Evolutionary conservation across 2,797 vertebrate genomes (phyloP), one percentile per base, ranked within the genome.

Genomic region (Pseudomugil gertrudae): DNA sequence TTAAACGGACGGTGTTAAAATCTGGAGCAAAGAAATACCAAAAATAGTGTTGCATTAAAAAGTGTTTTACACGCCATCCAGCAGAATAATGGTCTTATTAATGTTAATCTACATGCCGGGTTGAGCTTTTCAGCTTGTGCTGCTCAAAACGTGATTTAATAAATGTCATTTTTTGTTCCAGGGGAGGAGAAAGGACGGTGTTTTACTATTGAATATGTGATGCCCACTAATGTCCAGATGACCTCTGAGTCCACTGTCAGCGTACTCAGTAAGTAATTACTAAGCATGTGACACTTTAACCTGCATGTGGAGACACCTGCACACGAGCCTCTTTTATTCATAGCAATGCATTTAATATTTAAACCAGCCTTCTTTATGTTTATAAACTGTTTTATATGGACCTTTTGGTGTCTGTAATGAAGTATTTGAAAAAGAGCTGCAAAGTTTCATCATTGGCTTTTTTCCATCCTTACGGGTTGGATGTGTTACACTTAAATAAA

Each of bases 181-280:
- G 96, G 96, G 10, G 96, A 97, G 27, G 97, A 97, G 84, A 95
- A 92, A n/a, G 97, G 96, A 3, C 92, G 95, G 33, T 98, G 96
- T 84, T 98, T 98, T 88, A 98, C 96, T 57, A 98, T 99, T 0
- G 96, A 98, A 33, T 98, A 97, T 0, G 92, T 98, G 87, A 97
- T 98, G 96, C 97, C 97, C 24, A 96, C 96, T 83, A 98, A 94
- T 5, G 88, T 96, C 77, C 97, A 98, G 91, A 91, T 98, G 91
- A 96, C 96, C 0, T 98, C 97, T 0, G 97, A 98, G 81, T 98
- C 96, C 71, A 98, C 97, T 0, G 88, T 97, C 83, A 99, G 94
- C 0, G 96, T 98, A 38, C 92, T 99, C 63, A 98, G 98, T 98
- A 91, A 94, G 97, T 95, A n/a, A n/a, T n/a, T n/a, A n/a, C n/a